Evolutionary conservation across 2,888 invertebrate species (phyloP).

Genomic region (Steinernema hermaphroditum): DNA sequence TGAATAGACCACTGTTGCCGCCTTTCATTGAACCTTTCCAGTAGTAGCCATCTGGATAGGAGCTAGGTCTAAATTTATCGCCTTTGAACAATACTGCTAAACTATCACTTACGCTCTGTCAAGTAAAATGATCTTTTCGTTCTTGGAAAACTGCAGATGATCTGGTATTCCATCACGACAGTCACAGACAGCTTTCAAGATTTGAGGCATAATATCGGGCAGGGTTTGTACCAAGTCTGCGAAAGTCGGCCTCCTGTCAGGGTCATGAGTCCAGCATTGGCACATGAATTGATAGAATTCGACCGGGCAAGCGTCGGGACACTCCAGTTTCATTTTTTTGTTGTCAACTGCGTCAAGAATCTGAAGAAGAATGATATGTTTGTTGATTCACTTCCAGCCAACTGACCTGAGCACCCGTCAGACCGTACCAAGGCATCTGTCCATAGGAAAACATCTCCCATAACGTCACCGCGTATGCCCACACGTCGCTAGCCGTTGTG

Average conservation of each 20-base stretch:
- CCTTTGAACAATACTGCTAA: too few relatives aligned
- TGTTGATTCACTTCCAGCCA: not conserved
- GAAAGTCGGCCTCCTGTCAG: constrained; percentile 84
- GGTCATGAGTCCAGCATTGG: constrained; percentile 94
- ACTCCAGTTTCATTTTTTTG: constrained; percentile 67
- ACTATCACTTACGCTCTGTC: constrained; percentile 74
- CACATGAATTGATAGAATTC: constrained; percentile 88
- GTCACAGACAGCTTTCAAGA: constrained; percentile 81
- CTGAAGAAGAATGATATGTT: constrained; percentile 51
- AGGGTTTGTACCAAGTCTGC: constrained; percentile 79
- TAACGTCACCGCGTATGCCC: constrained; percentile 96
- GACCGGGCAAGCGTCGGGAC: constrained; percentile 83
- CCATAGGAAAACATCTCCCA: constrained; percentile 99
- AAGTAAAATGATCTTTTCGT: constrained; percentile 88
- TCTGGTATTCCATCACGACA: constrained; percentile 73
- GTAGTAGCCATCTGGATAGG: constrained; percentile 67
- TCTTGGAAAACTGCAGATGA: constrained; percentile 80
- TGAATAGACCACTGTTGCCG: constrained; percentile 90
- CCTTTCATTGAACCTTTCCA: constrained; percentile 90
- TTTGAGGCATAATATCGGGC: constrained; percentile 83
- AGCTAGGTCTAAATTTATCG: constrained; percentile 49
- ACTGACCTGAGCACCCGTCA: constrained; percentile 80
- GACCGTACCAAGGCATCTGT: constrained; percentile 94
- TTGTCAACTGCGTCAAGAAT: constrained; percentile 93
- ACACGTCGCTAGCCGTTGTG: constrained; percentile 93